Evolutionary conservation across 2,113 vertebrate genomes (phyloP).

Genomic region (Danionella cerebrum): DNA sequence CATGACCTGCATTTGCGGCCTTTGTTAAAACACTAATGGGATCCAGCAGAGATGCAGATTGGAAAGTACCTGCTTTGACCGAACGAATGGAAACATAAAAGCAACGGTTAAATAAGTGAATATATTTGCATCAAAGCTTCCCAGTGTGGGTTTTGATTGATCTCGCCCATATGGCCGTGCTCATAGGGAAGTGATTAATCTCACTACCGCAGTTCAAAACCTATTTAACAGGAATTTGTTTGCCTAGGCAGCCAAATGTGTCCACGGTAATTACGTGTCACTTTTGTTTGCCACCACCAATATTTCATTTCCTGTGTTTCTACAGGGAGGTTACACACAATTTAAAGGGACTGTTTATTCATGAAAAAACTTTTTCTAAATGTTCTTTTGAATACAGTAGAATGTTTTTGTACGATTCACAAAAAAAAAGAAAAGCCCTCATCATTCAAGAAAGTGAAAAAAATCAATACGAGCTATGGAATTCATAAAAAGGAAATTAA

Average conservation of each 20-base stretch:
- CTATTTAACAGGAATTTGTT: constrained; percentile 51
- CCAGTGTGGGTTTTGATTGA: constrained; percentile 54
- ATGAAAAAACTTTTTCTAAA: too few relatives aligned
- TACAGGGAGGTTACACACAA: too few relatives aligned
- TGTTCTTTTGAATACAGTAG: too few relatives aligned
- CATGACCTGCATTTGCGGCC: constrained; percentile 31
- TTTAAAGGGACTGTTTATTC: neutral
- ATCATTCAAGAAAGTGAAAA: too few relatives aligned
- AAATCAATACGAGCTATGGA: constrained; percentile 12
- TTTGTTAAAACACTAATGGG: constrained; percentile 47
- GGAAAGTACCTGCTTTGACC: constrained; percentile 47
- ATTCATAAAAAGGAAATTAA: constrained; percentile 27
- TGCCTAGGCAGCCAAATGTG: constrained; percentile 44
- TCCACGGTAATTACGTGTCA: constrained; percentile 49
- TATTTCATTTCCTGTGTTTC: constrained; percentile 38
- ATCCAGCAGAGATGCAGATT: constrained; percentile 49
- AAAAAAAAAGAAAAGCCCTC: too few relatives aligned
- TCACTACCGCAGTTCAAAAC: constrained; percentile 55
- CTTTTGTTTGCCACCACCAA: constrained; percentile 58
- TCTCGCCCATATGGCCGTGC: constrained; percentile 50
- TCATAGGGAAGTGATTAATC: constrained; percentile 60
- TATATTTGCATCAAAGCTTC: constrained; percentile 54
- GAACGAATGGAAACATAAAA: constrained; percentile 45
- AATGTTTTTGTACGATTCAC: too few relatives aligned
- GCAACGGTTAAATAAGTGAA: constrained; percentile 48